Base-by-base conservation (phyloP, 1,140 invertebrate species). In the Homarus americanus region DNA sequence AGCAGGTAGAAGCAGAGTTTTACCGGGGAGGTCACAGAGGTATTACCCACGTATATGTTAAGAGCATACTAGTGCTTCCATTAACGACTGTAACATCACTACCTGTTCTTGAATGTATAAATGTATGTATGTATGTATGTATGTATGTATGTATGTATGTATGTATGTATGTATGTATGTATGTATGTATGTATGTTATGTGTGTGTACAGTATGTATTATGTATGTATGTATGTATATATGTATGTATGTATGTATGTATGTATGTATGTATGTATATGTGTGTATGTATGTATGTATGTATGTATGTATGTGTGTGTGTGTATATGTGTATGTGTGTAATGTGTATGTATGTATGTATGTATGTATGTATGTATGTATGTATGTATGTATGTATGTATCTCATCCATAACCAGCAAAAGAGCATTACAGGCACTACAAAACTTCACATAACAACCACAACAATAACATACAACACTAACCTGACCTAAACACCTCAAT, bases 181-280 rank as follows among this genome's bases (percentile, higher is more conserved):
- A 17, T 63, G 53, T 63, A 17, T 63, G 20, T 63, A 17, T 63
- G 53, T 63, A 17, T 63, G 53, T 63, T 63, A 24, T 63, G 53
- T 63, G 53, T 63, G 53, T 63, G 53, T 63, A 17, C 20, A 17
- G 20, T 63, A 17, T 63, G 53, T 63, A 17, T 63, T 63, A 17
- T 63, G 53, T 63, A 24, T 63, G 53, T 63, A 17, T 63, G 53
- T 63, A 17, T 63, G 53, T 63, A 17, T 76, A n/a, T 76, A 10
- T 76, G 73, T 76, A n/a, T 38, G 73, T 76, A 34, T 76, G 73
- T 76, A 34, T 76, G 73, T 76, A 34, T 76, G 73, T 76, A 34
- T 76, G 73, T 80, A 32, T 80, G 78, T 80, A 40, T 80, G 78
- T 80, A 32, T 80, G 78, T 80, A 40, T 80, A 40, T 80, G 78